Evolutionary conservation across 2,888 invertebrate species (phyloP).

Genomic region (Busseola fusca): DNA sequence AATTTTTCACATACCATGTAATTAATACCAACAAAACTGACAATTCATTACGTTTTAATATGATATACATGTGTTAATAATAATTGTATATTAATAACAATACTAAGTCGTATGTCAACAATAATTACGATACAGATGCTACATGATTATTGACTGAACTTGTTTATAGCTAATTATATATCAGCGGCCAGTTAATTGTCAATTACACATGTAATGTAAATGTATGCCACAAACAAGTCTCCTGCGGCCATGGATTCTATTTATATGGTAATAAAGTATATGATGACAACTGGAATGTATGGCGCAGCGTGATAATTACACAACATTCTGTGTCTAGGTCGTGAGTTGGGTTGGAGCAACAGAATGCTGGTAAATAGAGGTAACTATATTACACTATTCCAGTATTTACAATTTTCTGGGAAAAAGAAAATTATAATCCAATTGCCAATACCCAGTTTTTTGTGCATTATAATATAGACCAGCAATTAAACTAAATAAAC

Average conservation of each 20-base stretch:
- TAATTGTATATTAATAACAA: background rate
- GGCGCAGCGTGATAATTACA: constrained; percentile 14
- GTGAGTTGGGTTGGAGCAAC: background rate
- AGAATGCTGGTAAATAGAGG: constrained; percentile 6
- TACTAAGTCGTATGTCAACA: constrained; percentile 15
- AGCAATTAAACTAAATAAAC: background rate
- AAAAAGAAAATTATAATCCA: background rate
- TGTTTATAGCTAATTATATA: constrained; percentile 40
- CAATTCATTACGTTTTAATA: too few species aligned
- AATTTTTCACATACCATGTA: background rate
- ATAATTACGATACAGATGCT: constrained; percentile 34
- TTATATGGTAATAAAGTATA: constrained; percentile 8
- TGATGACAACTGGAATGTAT: constrained; percentile 21
- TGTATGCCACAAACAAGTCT: constrained; percentile 10
- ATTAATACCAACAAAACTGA: background rate
- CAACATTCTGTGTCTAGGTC: constrained; percentile 25
- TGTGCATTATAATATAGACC: background rate
- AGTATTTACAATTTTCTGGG: background rate
- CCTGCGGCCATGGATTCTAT: constrained; percentile 7
- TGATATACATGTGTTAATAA: background rate
- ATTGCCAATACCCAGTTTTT: background rate
- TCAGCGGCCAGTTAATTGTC: constrained; percentile 29
- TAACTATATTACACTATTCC: too few species aligned
- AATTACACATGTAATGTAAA: constrained; percentile 30
- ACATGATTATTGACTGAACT: constrained; percentile 25